phyloP scores from a whole-genome alignment of 2,888 invertebrate species.

The Tigriopus californicus region DNA sequence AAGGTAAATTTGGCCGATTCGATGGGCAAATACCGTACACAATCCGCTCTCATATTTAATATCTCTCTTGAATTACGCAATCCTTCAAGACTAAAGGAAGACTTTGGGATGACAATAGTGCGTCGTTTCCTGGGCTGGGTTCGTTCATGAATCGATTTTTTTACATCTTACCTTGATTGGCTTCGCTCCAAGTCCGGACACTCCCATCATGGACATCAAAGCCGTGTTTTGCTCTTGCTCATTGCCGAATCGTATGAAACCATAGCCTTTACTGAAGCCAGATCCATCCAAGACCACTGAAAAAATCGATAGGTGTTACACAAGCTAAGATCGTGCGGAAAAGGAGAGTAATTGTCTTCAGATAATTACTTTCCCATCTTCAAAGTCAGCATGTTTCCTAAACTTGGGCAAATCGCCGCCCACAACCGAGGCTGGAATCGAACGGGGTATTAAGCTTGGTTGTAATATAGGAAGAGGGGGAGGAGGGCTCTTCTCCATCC shows the following conservation, averaged over 20 bases:
- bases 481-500: no score
- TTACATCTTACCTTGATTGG: conserved; percentile 58
- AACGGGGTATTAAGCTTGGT: background rate
- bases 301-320: conserved; percentile 17
- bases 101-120: no score
- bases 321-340: background rate
- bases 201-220: conserved; percentile 79
- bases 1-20: no score
- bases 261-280: conserved; percentile 85
- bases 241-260: conserved; percentile 81
- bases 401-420: background rate
- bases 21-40: no score
- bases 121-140: no score
- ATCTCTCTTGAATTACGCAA: no score
- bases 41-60: no score
- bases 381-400: no score
- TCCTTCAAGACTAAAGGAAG: no score
- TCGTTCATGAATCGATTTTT: no score
- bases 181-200: conserved; percentile 64
- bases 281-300: conserved; percentile 69
- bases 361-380: no score
- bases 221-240: conserved; percentile 87
- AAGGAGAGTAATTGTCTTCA: background rate
- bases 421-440: background rate
- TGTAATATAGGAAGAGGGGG: no score